Conservation (phyloP, 2,797 vertebrate genomes). For the Notolabrus celidotus region DNA sequence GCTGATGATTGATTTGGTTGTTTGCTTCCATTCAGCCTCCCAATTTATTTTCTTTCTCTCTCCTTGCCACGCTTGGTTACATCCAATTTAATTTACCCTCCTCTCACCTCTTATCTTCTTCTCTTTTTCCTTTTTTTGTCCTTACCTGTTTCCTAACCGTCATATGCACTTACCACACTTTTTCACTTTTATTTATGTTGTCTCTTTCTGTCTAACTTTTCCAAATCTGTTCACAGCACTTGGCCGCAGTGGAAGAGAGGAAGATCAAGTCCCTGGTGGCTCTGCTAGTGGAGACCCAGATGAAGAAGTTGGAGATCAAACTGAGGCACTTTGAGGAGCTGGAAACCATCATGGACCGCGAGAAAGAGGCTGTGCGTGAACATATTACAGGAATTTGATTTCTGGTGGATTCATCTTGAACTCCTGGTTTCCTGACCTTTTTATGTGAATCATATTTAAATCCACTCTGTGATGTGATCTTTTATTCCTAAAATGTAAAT, state of each 20-base stretch:
- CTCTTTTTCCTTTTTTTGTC: conserved; percentile 8
- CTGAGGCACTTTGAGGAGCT: conserved; percentile 98
- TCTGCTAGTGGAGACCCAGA: conserved; percentile 96
- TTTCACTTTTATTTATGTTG: background rate
- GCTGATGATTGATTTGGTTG: conserved; percentile 7
- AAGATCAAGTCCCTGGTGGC: conserved; percentile 98
- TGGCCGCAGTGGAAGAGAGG: conserved; percentile 96
- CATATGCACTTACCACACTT: background rate
- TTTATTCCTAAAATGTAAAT: too few species aligned
- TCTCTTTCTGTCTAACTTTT: background rate
- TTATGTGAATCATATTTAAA: too few species aligned
- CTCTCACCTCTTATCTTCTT: conserved; percentile 9
- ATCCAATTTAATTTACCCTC: conserved; percentile 12
- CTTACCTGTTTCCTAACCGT: background rate
- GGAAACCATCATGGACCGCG: conserved; percentile 99
- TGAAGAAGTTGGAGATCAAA: conserved; percentile 99
- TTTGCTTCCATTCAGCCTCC: conserved; percentile 10
- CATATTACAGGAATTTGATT: conserved; percentile 34
- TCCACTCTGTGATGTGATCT: too few species aligned
- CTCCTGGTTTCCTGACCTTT: too few species aligned
- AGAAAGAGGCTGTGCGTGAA: conserved; percentile 95
- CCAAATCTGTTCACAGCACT: conserved; percentile 83
- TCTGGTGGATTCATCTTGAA: too few species aligned
- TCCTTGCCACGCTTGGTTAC: conserved; percentile 1
- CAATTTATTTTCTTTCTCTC: conserved; percentile 20